Evolutionary conservation across 2,888 invertebrate species (phyloP).

Genomic region (Drosophila peninsularis): DNA sequence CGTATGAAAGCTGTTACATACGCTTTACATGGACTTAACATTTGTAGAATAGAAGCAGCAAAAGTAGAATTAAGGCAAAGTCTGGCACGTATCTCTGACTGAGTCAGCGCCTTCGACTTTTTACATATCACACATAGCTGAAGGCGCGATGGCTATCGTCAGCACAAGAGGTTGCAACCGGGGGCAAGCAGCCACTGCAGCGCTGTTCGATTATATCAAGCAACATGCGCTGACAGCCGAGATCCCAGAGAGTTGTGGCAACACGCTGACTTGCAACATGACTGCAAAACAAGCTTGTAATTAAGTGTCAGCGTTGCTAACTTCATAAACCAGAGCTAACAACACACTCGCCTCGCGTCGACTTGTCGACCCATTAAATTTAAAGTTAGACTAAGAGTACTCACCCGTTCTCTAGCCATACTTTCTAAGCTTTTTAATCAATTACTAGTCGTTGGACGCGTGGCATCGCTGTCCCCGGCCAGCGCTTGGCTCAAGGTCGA

Average conservation of each 20-base stretch:
- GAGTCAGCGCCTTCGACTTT: slow-evolving; percentile 69
- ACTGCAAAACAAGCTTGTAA: slow-evolving; percentile 67
- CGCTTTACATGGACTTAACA: neutral
- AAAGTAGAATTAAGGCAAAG: neutral
- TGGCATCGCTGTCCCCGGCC: neutral
- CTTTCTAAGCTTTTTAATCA: slow-evolving; percentile 3
- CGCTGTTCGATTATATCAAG: slow-evolving; percentile 74
- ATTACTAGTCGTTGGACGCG: neutral
- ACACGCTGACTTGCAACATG: slow-evolving; percentile 57
- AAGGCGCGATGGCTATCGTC: slow-evolving; percentile 46
- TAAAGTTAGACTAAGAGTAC: neutral
- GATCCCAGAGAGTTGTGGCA: slow-evolving; percentile 57
- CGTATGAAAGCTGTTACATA: neutral
- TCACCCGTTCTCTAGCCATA: no score
- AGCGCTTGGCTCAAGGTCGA: slow-evolving; percentile 32
- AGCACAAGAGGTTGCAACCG: slow-evolving; percentile 36
- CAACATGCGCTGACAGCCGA: slow-evolving; percentile 70
- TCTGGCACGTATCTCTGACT: slow-evolving; percentile 43
- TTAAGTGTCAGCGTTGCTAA: slow-evolving; percentile 56
- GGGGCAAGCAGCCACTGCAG: slow-evolving; percentile 31
- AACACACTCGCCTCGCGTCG: slow-evolving; percentile 11
- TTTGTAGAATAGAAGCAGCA: neutral
- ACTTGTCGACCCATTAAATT: slow-evolving; percentile 1
- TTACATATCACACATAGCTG: slow-evolving; percentile 54
- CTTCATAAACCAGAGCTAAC: slow-evolving; percentile 11